Evolutionary conservation across 2,797 vertebrate genomes (phyloP).

Genomic region (Manis pentadactyla): DNA sequence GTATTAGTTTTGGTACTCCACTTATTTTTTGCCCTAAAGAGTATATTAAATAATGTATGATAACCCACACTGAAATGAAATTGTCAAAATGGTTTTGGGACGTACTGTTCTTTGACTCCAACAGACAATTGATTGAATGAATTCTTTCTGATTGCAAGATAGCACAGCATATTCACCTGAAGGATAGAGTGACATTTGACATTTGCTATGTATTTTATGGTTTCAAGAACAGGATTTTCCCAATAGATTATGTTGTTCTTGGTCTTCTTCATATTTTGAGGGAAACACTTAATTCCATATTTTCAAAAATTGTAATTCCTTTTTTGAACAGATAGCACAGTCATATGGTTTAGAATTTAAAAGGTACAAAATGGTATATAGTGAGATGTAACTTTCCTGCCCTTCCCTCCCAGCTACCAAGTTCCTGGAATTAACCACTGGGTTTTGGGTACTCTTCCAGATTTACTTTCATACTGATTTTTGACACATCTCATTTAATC

Average conservation of each 20-base stretch:
- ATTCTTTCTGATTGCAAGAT: background rate
- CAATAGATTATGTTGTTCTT: background rate
- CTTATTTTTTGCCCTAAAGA: background rate
- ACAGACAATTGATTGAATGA: background rate
- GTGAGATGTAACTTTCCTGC: background rate
- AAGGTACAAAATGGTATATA: background rate
- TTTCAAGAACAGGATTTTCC: background rate
- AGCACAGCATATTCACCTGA: conserved; percentile 25
- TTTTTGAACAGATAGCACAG: background rate
- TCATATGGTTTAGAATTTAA: background rate
- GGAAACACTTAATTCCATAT: background rate
- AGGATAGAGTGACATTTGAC: conserved; percentile 43
- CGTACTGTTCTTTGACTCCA: conserved; percentile 41
- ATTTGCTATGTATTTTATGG: conserved; percentile 34
- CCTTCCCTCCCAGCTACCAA: background rate
- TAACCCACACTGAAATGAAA: background rate
- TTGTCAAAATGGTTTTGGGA: conserved; percentile 6
- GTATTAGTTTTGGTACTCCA: conserved; percentile 28
- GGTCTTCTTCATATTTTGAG: conserved; percentile 36
- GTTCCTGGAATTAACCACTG: background rate
- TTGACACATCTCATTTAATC: conserved; percentile 55
- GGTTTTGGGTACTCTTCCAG: background rate
- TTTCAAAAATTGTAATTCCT: background rate
- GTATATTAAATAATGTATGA: conserved; percentile 51
- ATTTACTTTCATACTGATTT: background rate